Evolutionary conservation across 2,797 vertebrate species (phyloP), one percentile per base, ranked within the genome.

Genomic region (Crenuchus spilurus): DNA sequence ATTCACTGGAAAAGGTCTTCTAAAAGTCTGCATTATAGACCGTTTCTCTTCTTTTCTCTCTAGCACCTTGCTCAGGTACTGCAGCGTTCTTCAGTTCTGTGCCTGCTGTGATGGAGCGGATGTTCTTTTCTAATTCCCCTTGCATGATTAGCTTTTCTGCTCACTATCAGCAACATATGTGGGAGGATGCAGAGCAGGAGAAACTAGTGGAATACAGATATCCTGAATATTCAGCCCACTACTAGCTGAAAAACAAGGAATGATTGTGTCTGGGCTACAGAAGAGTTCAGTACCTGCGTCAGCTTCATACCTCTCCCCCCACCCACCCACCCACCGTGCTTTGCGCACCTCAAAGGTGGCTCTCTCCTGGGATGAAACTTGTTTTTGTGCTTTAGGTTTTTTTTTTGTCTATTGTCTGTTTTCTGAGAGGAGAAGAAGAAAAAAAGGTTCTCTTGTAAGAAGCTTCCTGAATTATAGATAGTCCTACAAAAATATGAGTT

Each of bases 121-220:
- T 31, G 31, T 72, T 52, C 30, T 33, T 14, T 18, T 26, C 18
- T 35, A 37, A 51, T 33, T 65, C 22, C 22, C 28, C 14, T 22
- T 76, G 79, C 72, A 73, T 72, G 76, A 69, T 57, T 61, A 37
- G 11, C 1, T 35, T 52, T 72, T 70, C 28, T 54, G 65, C 62
- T 44, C 42, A 44, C 22, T 9, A 31, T 54, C 41, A 72, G 26
- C 30, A 75, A 84, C 88, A 85, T 87, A 85, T 72, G 78, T 74
- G 67, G 82, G 84, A 73, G 73, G 71, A 82, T 75, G 70, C 58
- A 46, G 49, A 51, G 49, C 51, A 58, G 58, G 48, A 64, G 49
- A 28, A n/a, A 55, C 71, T 60, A 35, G 66, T 13, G 18, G 31
- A 10, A 10, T 8, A 9, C 2, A 31, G 39, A 37, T 4, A 0